Evolutionary conservation across 2,113 vertebrate species (phyloP), one percentile per base, ranked within the genome.

Genomic region (Brevimyrus niger): DNA sequence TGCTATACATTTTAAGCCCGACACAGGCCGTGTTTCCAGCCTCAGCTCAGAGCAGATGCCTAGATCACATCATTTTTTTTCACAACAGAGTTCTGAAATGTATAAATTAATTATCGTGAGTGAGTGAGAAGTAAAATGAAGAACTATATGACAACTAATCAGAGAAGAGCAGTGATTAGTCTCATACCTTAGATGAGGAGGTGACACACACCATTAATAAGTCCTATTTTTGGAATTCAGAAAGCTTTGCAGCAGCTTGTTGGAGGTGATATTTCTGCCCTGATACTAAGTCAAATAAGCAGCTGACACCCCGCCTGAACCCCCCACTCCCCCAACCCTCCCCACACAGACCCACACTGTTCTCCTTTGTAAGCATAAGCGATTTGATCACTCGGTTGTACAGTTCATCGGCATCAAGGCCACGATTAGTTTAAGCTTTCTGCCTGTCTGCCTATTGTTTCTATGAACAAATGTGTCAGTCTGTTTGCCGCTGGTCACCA

Each of bases 41-140:
- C 35, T 0, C 10, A 10, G 61, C 61, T 69, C 61, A 9, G 31
- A 87, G 50, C 47, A 38, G 27, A 11, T 47, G 15, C 6, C n/a
- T 27, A 53, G 27, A 87, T 51, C 27, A 55, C 85, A 87, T 53
- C 3, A n/a, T 87, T 87, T 53, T 87, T 80, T 80, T 80, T n/a
- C 61, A 80, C 35, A 80, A 53, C 23, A 55, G 48, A 35, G n/a
- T 35, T 87, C 85, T 51, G 85, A 87, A 87, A 87, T 21, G n/a
- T 87, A 51, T 87, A 87, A 87, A 87, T 86, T 47, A 86, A 86
- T 87, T 87, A 53, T 87, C 85, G 31, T 53, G 50, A 87, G 50
- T 53, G 46, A 53, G 50, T 84, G 82, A 53, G 50, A 53, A 35
- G 31, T 51, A 87, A 87, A 87, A 87, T 38, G 46, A 87, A 53